Evolutionary conservation across 2,797 vertebrate genomes (phyloP).

Genomic region (Thaleichthys pacificus): DNA sequence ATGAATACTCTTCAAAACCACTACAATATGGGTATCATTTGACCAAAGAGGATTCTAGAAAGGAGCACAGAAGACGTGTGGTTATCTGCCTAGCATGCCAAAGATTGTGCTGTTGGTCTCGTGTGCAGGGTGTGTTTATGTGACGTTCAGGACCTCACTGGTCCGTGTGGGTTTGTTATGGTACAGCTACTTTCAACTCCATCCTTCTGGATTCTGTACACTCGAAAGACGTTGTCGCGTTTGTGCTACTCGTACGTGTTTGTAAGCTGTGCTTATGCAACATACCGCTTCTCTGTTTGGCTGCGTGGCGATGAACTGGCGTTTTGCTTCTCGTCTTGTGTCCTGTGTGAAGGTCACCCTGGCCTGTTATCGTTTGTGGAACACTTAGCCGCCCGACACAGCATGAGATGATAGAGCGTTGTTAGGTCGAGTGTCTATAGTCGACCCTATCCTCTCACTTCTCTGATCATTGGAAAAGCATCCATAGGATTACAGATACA

Average conservation of each 20-base stretch:
- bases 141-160: conserved; percentile 30
- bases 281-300: conserved; percentile 68
- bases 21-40: background rate
- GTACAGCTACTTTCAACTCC: conserved; percentile 67
- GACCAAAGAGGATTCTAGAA: background rate
- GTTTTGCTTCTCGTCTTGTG: conserved; percentile 44
- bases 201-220: conserved; percentile 37
- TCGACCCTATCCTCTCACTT: conserved; percentile 33
- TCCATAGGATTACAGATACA: conserved; percentile 38
- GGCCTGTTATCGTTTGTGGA: conserved; percentile 73
- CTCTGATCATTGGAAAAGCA: conserved; percentile 51
- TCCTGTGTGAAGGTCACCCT: conserved; percentile 40
- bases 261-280: conserved; percentile 91
- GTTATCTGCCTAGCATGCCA: no score
- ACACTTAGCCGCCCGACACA: conserved; percentile 78
- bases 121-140: conserved; percentile 28
- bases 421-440: conserved; percentile 35
- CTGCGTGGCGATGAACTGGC: conserved; percentile 77
- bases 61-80: no score
- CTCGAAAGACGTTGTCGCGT: conserved; percentile 69
- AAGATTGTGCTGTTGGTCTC: conserved; percentile 16
- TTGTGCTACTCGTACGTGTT: conserved; percentile 73
- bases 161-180: conserved; percentile 43
- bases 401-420: conserved; percentile 62
- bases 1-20: background rate